A percentile compares a stretch with the other conserved stretches of the same genome.
These are phyloP conservation scores for Plebejus argus DNA, from an alignment of 2,888 invertebrate genomes.

Conservation along the genomic window DNA sequence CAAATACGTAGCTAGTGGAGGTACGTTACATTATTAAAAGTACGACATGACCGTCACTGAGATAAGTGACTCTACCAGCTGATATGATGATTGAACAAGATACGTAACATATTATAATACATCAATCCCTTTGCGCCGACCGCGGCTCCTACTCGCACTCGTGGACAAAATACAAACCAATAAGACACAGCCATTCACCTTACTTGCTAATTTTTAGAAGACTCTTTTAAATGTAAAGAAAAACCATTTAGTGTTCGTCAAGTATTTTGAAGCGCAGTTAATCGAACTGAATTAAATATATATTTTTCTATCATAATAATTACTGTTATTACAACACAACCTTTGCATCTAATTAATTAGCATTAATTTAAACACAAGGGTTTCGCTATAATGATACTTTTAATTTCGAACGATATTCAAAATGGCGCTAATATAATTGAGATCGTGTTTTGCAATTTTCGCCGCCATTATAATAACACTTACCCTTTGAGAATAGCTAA, in stretches of 20 bases:
- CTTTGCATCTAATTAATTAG: background rate
- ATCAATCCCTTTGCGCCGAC: too few species aligned
- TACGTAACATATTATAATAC: too few species aligned
- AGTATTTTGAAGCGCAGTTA: background rate
- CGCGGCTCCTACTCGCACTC: too few species aligned
- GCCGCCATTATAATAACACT: conserved; percentile 25
- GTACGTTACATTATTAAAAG: conserved; percentile 43
- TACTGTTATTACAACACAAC: background rate
- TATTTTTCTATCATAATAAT: background rate
- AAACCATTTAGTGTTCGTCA: too few species aligned
- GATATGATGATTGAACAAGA: too few species aligned
- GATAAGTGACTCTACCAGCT: too few species aligned
- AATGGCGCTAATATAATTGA: conserved; percentile 26
- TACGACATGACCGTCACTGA: background rate
- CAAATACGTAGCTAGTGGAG: conserved; percentile 69
- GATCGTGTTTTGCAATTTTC: conserved; percentile 30
- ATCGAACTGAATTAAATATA: background rate
- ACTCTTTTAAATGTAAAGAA: too few species aligned
- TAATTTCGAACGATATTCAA: conserved; percentile 28
- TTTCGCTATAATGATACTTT: background rate
- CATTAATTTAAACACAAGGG: background rate
- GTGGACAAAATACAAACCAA: too few species aligned
- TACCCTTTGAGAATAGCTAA: conserved; percentile 30
- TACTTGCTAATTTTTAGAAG: too few species aligned
- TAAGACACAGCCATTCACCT: too few species aligned